These are phyloP conservation scores for Marronus borbonicus DNA, from an alignment of 2,888 invertebrate genomes.

Conservation along the genomic window DNA sequence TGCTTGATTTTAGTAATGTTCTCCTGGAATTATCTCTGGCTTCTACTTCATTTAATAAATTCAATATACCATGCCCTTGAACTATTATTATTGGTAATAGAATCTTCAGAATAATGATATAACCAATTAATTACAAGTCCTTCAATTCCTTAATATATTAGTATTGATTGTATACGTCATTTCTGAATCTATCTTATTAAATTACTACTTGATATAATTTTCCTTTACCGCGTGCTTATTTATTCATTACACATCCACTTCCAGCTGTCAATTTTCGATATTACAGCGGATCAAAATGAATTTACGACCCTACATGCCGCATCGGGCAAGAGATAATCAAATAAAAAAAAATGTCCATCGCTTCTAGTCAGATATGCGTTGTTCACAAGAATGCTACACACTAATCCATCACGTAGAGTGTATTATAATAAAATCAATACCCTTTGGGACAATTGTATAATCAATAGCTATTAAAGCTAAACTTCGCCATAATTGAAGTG, in stretches of 20 bases:
- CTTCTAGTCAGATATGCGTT: background rate
- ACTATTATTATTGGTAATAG: no score
- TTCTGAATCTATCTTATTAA: no score
- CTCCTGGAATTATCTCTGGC: no score
- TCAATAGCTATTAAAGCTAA: slow-evolving; percentile 18
- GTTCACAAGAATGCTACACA: background rate
- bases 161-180: no score
- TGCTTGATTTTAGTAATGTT: no score
- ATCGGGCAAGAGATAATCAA: slow-evolving; percentile 2
- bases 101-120: no score
- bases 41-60: no score
- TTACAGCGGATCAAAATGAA: background rate
- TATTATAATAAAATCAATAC: background rate
- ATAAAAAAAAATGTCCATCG: background rate
- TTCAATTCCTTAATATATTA: no score
- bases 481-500: background rate
- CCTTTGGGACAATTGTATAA: background rate
- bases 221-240: no score
- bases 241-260: background rate
- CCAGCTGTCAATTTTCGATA: slow-evolving; percentile 5
- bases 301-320: background rate
- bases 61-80: no score
- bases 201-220: no score
- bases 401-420: slow-evolving; percentile 10
- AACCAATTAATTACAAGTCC: no score